Conservation (phyloP, 2,113 vertebrate species). For the Chelonoidis abingdonii region DNA sequence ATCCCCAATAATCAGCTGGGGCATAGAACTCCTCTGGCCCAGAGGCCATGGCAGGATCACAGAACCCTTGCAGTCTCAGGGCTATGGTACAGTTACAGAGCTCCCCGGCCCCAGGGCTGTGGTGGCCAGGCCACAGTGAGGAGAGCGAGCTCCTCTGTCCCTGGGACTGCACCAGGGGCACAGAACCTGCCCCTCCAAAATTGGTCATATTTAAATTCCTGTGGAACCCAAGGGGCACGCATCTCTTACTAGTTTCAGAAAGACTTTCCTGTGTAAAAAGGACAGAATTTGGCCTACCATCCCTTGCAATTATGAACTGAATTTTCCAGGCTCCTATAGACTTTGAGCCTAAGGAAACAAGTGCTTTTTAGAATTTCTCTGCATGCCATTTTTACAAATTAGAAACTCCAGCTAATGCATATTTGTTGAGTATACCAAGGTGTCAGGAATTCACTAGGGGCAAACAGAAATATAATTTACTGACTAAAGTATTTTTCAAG, state of each 20-base stretch:
- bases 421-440: conserved; percentile 37
- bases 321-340: neutral
- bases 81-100: too few species aligned
- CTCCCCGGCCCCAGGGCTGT: too few species aligned
- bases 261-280: neutral
- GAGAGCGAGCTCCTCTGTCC: too few species aligned
- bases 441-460: conserved; percentile 39
- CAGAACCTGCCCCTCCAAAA: too few species aligned
- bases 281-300: conserved; percentile 4
- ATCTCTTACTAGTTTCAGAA: conserved; percentile 7
- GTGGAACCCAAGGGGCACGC: too few species aligned
- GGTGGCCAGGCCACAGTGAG: too few species aligned
- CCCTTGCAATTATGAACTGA: neutral
- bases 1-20: too few species aligned
- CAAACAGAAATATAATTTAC: conserved; percentile 52
- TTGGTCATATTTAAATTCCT: too few species aligned
- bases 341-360: conserved; percentile 27
- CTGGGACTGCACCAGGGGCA: neutral
- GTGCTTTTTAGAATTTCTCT: neutral
- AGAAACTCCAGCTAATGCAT: conserved; percentile 36
- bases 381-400: conserved; percentile 20
- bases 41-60: too few species aligned
- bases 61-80: too few species aligned
- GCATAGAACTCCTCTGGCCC: too few species aligned
- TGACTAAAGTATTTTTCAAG: conserved; percentile 30